phyloP scores from a whole-genome alignment of 2,888 invertebrate genomes.

The Anarsia innoxiella region DNA sequence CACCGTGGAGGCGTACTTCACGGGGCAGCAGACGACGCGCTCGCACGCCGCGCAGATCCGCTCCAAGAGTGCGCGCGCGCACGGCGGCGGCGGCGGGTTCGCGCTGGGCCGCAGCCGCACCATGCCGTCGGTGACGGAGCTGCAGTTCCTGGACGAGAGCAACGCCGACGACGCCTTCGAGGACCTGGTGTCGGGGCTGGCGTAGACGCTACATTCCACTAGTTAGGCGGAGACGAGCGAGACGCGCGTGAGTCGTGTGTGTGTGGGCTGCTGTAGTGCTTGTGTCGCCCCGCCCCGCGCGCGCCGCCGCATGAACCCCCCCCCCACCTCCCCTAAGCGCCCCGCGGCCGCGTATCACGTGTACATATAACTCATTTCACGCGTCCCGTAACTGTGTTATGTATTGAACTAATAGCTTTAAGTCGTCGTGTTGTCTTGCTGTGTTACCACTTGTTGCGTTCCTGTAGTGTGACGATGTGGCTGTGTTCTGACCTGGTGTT shows the following conservation, averaged over 20 bases:
- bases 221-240: conserved; percentile 63
- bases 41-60: conserved; percentile 21
- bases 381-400: conserved; percentile 62
- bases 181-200: conserved; percentile 82
- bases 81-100: conserved; percentile 47
- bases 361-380: conserved; percentile 60
- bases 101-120: conserved; percentile 84
- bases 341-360: conserved; percentile 32
- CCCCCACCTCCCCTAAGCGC: conserved; percentile 23
- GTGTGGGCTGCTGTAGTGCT: too few species aligned
- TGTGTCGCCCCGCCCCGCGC: conserved; percentile 49
- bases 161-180: conserved; percentile 93
- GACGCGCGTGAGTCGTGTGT: conserved; percentile 73
- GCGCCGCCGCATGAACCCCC: conserved; percentile 22
- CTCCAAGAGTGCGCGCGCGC: conserved; percentile 59
- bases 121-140: conserved; percentile 82
- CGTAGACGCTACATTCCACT: conserved; percentile 66
- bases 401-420: conserved; percentile 67
- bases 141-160: conserved; percentile 81
- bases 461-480: background rate
- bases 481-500: conserved; percentile 7
- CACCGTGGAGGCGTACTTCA: conserved; percentile 84
- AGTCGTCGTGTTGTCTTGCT: conserved; percentile 59
- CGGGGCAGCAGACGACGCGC: conserved; percentile 39
- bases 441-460: conserved; percentile 47